Conservation (phyloP, 2,113 vertebrate species). For the Prietella phreatophila region DNA sequence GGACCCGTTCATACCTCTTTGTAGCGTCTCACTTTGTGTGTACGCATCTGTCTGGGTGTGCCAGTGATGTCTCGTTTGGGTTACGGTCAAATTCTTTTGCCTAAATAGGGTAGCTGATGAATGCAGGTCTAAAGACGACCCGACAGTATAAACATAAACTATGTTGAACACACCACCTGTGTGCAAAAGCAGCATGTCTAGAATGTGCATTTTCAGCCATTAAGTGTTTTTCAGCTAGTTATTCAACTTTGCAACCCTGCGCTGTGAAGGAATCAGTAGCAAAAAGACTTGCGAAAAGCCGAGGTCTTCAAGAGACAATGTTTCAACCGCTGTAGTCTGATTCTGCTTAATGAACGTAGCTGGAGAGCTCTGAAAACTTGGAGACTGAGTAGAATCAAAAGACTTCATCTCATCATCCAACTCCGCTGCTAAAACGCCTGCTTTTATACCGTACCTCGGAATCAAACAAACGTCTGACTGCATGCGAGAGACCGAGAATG, state of each 20-base stretch:
- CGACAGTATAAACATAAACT: background rate
- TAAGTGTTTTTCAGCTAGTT: background rate
- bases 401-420: constrained; percentile 3
- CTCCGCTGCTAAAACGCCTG: constrained; percentile 2
- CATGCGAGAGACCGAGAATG: background rate
- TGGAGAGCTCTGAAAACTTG: background rate
- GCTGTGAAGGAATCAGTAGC: background rate
- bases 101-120: too few relatives aligned
- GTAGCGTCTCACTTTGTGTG: constrained; percentile 51
- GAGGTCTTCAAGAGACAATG: constrained; percentile 26
- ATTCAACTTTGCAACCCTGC: background rate
- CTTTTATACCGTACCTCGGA: constrained; percentile 11
- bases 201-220: background rate
- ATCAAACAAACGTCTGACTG: constrained; percentile 18
- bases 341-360: constrained; percentile 43
- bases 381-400: constrained; percentile 24
- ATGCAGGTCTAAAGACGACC: background rate
- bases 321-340: constrained; percentile 23
- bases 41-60: constrained; percentile 26
- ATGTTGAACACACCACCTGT: background rate
- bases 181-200: background rate
- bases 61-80: background rate
- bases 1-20: constrained; percentile 62
- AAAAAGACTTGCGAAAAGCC: background rate
- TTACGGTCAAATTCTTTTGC: background rate